Evolutionary conservation across 1,140 invertebrate genomes (phyloP).

Genomic region (Drosophila takahashii): DNA sequence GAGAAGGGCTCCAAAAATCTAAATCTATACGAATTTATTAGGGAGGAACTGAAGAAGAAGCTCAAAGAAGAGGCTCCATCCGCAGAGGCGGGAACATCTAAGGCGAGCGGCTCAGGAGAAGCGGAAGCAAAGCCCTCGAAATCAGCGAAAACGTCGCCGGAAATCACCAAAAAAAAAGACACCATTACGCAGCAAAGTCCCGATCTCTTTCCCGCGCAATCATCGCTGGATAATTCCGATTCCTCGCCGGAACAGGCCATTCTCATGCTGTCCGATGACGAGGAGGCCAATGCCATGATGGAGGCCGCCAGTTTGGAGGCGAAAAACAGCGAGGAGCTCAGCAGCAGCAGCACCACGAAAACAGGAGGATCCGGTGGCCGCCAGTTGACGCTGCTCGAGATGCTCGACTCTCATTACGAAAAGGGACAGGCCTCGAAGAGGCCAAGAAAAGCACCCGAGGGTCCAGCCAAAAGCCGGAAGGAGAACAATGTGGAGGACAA

Average conservation of each 20-base stretch:
- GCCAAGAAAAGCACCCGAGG: constrained; percentile 35
- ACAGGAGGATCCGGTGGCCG: constrained; percentile 9
- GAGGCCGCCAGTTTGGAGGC: constrained; percentile 50
- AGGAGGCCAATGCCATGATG: constrained; percentile 56
- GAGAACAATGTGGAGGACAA: constrained; percentile 39
- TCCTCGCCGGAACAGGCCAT: constrained; percentile 15
- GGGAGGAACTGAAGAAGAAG: constrained; percentile 21
- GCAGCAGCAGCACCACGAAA: constrained; percentile 10
- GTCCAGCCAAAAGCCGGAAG: constrained; percentile 51
- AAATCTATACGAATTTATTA: constrained; percentile 38
- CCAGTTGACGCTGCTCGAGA: constrained; percentile 57
- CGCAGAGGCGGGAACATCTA: neutral
- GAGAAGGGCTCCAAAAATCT: constrained; percentile 5
- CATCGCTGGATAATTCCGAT: constrained; percentile 17
- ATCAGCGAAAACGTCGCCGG: neutral
- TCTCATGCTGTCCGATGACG: constrained; percentile 34
- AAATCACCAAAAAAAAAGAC: constrained; percentile 8
- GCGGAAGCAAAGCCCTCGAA: neutral
- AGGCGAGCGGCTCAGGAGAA: neutral
- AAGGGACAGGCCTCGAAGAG: constrained; percentile 63
- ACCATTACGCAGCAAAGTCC: neutral
- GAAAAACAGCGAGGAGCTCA: constrained; percentile 4
- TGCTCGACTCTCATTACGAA: constrained; percentile 67
- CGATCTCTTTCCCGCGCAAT: constrained; percentile 20
- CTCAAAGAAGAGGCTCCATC: neutral